Base-by-base conservation (phyloP, 2,888 invertebrate species). In the Andricus curvator region DNA sequence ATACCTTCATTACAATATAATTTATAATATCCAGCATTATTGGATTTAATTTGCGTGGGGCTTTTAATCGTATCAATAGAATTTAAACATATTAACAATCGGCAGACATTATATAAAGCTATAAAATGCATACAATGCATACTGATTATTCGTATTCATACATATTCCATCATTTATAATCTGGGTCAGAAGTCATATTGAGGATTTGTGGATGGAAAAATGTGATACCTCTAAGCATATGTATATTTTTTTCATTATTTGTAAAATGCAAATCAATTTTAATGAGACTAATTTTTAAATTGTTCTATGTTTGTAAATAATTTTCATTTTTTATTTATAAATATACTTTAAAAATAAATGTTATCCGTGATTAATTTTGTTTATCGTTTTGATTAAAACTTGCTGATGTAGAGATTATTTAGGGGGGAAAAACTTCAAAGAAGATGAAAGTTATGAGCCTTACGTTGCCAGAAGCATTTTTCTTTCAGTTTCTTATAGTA, bases 111-210 rank as follows among this genome's bases (percentile, higher is more conserved):
- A 41, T 41, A 11, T 37, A 68, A 25, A 22, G 44, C n/a, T 67
- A 67, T 41, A 67, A 41, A 41, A 67, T 25, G 25, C 25, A 25
- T 25, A 25, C 25, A 25, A 1, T 67, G 22, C 44, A 48, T 44
- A 25, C 25, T 51, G 48, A 70, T 70, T 25, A 56, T 51, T 70
- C 51, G 20, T 51, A 48, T 22, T 51, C 51, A 48, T 65, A 20
- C 22, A 67, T 67, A n/a, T 37, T 67, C 15, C 13, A 51, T 74
- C 4, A 37, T 51, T 74, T 74, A n/a, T 56, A 56, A 74, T 74
- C 74, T 56, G 51, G 56, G 74, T 74, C 74, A 74, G 33, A 51
- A 56, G 70, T 48, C 37, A 56, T 25, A 62, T 56, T 74, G 33
- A 56, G 33, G 33, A 74, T 74, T 56, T 74, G 15, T 56, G 15